Evolutionary conservation across 2,888 invertebrate species (phyloP).

Genomic region (Parelbella ahira): DNA sequence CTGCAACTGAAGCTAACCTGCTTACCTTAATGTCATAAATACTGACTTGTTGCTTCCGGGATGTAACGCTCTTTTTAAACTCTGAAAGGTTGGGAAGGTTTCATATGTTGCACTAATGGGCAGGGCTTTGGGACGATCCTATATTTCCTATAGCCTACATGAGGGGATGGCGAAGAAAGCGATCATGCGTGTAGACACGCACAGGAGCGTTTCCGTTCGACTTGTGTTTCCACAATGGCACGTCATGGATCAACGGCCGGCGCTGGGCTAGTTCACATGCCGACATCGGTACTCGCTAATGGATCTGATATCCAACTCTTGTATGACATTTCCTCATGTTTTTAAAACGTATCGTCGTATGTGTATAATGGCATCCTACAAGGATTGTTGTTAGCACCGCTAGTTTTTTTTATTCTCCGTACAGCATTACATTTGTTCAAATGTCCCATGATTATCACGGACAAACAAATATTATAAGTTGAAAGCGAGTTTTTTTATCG

Average conservation of each 20-base stretch:
- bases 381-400: neutral
- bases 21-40: no score
- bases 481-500: constrained; percentile 11
- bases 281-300: constrained; percentile 19
- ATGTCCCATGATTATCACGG: no score
- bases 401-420: neutral
- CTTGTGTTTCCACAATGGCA: constrained; percentile 42
- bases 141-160: constrained; percentile 1
- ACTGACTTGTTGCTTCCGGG: no score
- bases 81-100: no score
- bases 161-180: constrained; percentile 31
- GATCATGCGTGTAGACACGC: constrained; percentile 38
- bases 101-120: no score
- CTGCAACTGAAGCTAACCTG: no score
- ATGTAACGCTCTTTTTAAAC: no score
- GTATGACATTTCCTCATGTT: constrained; percentile 6
- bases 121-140: constrained; percentile 8
- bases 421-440: neutral
- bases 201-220: constrained; percentile 42
- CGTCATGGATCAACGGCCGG: constrained; percentile 39
- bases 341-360: neutral
- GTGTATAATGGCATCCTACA: neutral
- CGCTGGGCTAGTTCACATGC: constrained; percentile 27
- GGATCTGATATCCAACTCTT: constrained; percentile 1
- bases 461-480: no score